A percentile compares a stretch with the other conserved stretches of the same genome.
These are phyloP conservation scores for Cyphomyrus plagiostoma DNA, from an alignment of 2,113 vertebrate genomes.

Conservation along the genomic window DNA sequence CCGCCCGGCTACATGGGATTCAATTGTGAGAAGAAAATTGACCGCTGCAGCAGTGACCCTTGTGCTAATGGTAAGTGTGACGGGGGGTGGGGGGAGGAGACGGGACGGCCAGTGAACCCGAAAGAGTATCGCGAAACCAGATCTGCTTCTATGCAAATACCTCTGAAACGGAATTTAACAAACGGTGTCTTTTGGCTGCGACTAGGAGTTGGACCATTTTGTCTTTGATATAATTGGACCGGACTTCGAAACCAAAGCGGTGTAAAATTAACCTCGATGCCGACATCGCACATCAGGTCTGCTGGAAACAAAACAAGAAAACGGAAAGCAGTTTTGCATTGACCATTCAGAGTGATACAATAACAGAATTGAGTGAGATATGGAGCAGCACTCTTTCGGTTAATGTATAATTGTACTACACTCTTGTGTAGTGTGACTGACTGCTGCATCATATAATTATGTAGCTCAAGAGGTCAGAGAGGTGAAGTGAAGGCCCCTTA, in stretches of 20 bases:
- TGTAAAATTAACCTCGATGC: neutral
- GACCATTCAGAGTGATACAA: neutral
- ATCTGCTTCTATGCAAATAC: neutral
- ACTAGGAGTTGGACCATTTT: neutral
- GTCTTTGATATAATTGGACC: neutral
- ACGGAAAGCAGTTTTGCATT: neutral
- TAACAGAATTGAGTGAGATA: neutral
- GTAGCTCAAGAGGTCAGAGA: neutral
- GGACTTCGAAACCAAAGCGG: neutral
- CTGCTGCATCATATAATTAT: neutral
- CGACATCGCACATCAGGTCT: neutral
- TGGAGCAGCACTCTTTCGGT: neutral
- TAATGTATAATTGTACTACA: neutral
- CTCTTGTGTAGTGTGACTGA: neutral
- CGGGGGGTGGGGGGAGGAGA: no score
- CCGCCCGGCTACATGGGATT: constrained; percentile 68
- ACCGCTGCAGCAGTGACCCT: constrained; percentile 72
- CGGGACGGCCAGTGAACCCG: neutral
- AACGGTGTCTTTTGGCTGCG: neutral
- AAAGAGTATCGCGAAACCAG: neutral
- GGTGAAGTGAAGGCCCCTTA: neutral
- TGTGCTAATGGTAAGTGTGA: constrained; percentile 67
- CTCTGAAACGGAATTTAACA: neutral
- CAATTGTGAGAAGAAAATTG: constrained; percentile 84
- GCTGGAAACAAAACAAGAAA: neutral